Evolutionary conservation across 2,113 vertebrate genomes (phyloP), one percentile per base, ranked within the genome.

Genomic region (Fulica atra): DNA sequence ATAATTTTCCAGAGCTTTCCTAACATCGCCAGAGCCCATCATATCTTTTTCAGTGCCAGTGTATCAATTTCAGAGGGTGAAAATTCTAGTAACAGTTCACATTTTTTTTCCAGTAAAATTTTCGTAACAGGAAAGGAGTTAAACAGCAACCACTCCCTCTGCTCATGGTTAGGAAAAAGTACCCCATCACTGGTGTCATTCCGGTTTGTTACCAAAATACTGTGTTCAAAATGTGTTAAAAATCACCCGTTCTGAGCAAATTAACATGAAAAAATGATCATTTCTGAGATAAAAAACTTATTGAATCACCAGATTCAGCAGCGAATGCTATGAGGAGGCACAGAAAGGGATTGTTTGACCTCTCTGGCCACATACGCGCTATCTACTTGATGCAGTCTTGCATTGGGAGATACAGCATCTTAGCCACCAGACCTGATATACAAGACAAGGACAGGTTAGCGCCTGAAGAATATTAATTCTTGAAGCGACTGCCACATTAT

Each of bases 381-480:
- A 66, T 77, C 76, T 63, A 2, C n/a, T 57, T 80, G 48, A 78
- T 12, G 44, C 46, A 86, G 69, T 69, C 72, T 83, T 86, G 64
- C 44, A 61, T 35, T 83, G 69, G 48, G 72, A 93, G 78, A 81
- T 64, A 77, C 29, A 68, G 38, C 60, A 81, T 76, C 88, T 81
- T 51, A 90, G 42, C 79, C 71, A 91, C 44, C 65, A 78, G 46
- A 69, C 21, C n/a, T 78, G 92, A 88, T 92, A 51, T 6, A 77
- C 54, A 81, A 93, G 80, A 88, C 60, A 93, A 95, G 72, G 82
- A 86, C 56, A 83, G 85, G 44, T 60, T 65, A 71, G 53, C 44
- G 60, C 82, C 69, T 81, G 78, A 90, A 90, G 88, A 94, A 95
- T 81, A 93, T 92, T 94, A 94, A 94, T 94, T 92, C 82, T 54